phyloP scores from a whole-genome alignment of 1,140 invertebrate species.

The Drosophila tsacasi region DNA sequence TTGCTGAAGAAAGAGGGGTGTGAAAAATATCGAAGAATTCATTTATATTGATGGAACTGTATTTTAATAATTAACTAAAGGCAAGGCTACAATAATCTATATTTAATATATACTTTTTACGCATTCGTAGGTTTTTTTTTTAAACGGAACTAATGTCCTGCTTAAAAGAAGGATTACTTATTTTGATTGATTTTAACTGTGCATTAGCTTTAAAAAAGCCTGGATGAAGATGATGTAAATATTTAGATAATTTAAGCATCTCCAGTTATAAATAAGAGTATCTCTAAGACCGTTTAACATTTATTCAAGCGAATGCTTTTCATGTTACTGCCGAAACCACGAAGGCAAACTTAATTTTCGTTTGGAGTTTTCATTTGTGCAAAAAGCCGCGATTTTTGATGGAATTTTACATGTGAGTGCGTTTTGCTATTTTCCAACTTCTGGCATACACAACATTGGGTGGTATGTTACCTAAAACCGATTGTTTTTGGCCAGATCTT shows the following conservation, averaged over 20 bases:
- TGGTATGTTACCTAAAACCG: not conserved
- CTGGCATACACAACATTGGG: not conserved
- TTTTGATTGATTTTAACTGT: too few species aligned
- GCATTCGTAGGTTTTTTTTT: too few species aligned
- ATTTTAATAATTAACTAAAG: too few species aligned
- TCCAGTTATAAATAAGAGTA: constrained; percentile 11
- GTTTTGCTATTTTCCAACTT: constrained; percentile 27
- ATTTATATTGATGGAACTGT: too few species aligned
- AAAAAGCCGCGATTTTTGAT: constrained; percentile 77
- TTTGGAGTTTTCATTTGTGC: constrained; percentile 66
- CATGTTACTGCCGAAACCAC: constrained; percentile 42
- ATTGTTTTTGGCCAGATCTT: constrained; percentile 17
- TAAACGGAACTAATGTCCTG: too few species aligned
- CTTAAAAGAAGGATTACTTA: too few species aligned
- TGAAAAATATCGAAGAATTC: not conserved
- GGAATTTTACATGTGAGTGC: constrained; percentile 75
- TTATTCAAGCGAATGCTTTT: not conserved
- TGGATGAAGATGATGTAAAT: too few species aligned
- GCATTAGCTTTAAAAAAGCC: not conserved
- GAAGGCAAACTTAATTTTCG: constrained; percentile 75
- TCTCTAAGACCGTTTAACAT: not conserved
- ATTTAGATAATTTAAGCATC: too few species aligned
- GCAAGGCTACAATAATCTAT: too few species aligned
- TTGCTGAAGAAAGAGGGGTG: too few species aligned
- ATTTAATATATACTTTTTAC: too few species aligned